Conservation (phyloP, 2,797 vertebrate species). For the Lophotriccus pileatus region DNA sequence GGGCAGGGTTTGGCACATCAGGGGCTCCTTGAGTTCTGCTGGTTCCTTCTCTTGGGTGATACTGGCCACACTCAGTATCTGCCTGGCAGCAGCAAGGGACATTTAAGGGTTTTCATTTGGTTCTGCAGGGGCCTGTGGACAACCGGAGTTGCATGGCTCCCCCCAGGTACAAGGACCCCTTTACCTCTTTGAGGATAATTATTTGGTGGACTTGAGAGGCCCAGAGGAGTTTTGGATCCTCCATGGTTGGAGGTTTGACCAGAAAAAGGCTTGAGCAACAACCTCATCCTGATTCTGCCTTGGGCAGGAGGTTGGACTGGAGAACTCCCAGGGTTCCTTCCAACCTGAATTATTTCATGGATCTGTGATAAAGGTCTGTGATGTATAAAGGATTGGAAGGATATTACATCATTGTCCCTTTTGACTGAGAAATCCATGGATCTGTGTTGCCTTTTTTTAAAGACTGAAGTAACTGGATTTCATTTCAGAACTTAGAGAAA, state of each 20-base stretch:
- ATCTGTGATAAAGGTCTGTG: background rate
- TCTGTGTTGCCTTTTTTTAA: background rate
- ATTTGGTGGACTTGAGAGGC: background rate
- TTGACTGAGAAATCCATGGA: background rate
- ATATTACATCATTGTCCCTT: background rate
- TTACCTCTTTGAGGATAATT: background rate
- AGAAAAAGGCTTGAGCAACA: background rate
- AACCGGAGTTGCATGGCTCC: background rate
- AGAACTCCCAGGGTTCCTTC: background rate
- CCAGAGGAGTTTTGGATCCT: background rate
- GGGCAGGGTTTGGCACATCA: background rate
- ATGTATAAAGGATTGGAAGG: background rate
- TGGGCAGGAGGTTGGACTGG: background rate
- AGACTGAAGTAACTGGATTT: background rate
- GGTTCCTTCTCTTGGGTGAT: background rate
- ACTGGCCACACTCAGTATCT: fast-evolving
- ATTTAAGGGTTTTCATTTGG: background rate
- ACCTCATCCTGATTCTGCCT: background rate
- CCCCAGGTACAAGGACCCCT: background rate
- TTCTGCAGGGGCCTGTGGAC: background rate
- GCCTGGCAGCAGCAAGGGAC: background rate
- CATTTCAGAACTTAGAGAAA: background rate
- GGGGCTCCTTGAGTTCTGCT: background rate
- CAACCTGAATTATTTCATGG: background rate
- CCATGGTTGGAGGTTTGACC: background rate